Evolutionary conservation across 1,140 invertebrate species (phyloP).

Genomic region (Gryllus bimaculatus): DNA sequence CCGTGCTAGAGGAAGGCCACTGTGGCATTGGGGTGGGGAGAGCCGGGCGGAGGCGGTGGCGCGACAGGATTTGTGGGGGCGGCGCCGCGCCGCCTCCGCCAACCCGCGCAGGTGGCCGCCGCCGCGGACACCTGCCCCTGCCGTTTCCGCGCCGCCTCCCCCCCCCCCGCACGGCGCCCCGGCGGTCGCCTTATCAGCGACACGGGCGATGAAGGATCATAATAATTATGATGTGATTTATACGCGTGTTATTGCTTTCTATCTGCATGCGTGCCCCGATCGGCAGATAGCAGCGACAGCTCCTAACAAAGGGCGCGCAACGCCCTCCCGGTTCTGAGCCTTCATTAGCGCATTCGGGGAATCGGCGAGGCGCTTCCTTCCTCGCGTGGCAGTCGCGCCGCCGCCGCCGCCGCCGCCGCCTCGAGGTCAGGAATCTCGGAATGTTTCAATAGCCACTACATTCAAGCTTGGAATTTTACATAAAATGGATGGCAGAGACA

Average conservation of each 20-base stretch:
- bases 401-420: too few species aligned
- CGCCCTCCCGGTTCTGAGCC: neutral
- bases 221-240: neutral
- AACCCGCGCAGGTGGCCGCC: neutral
- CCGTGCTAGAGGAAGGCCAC: too few species aligned
- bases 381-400: too few species aligned
- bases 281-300: neutral
- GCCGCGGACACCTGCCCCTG: neutral
- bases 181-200: neutral
- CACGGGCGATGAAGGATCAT: constrained; percentile 2
- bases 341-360: neutral
- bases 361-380: neutral
- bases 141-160: neutral
- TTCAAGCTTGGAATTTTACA: too few species aligned
- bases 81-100: too few species aligned
- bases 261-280: neutral
- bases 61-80: neutral
- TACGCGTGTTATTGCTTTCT: neutral
- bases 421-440: too few species aligned
- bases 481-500: too few species aligned
- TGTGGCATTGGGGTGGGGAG: too few species aligned
- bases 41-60: neutral
- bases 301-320: neutral
- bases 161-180: too few species aligned
- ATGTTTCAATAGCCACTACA: too few species aligned